A percentile compares a stretch with the other conserved stretches of the same genome.
These are phyloP conservation scores for Ptychadena robeensis DNA, from an alignment of 2,797 vertebrate genomes.

Conservation along the genomic window DNA sequence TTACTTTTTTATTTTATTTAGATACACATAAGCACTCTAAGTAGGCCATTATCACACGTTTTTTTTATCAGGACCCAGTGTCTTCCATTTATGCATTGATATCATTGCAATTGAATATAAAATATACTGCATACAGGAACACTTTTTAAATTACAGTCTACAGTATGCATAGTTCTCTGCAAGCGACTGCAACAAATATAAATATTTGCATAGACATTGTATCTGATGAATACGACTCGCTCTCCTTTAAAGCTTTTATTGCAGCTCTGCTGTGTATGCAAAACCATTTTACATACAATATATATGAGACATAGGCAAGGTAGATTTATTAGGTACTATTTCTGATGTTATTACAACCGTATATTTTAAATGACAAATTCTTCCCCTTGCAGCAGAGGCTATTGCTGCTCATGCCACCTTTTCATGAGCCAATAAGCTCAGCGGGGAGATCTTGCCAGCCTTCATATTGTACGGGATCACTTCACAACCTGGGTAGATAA, in stretches of 20 bases:
- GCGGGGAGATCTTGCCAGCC: slow-evolving; percentile 23
- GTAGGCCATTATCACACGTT: too few species aligned
- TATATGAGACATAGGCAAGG: slow-evolving; percentile 40
- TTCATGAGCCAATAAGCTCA: slow-evolving; percentile 30
- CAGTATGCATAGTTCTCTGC: neutral
- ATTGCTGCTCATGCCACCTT: slow-evolving; percentile 33
- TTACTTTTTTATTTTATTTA: too few species aligned
- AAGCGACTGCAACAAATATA: neutral
- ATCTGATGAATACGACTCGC: slow-evolving; percentile 3
- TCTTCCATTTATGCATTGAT: neutral
- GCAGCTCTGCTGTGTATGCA: slow-evolving; percentile 28
- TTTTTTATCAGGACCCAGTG: too few species aligned
- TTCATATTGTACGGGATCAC: slow-evolving; percentile 19
- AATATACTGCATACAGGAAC: neutral
- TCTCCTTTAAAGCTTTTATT: slow-evolving; percentile 21
- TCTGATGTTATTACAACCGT: slow-evolving; percentile 52
- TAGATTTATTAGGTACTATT: slow-evolving; percentile 47
- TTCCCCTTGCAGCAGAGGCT: slow-evolving; percentile 26
- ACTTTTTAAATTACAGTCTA: neutral
- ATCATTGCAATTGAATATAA: neutral
- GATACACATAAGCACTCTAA: too few species aligned
- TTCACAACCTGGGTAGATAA: neutral
- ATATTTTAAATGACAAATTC: slow-evolving; percentile 47
- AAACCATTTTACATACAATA: slow-evolving; percentile 44
- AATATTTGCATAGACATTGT: neutral